A percentile compares a stretch with the other conserved stretches of the same genome.
These are phyloP conservation scores for Lydus trimaculatus DNA, from an alignment of 2,888 invertebrate species.

Conservation along the genomic window DNA sequence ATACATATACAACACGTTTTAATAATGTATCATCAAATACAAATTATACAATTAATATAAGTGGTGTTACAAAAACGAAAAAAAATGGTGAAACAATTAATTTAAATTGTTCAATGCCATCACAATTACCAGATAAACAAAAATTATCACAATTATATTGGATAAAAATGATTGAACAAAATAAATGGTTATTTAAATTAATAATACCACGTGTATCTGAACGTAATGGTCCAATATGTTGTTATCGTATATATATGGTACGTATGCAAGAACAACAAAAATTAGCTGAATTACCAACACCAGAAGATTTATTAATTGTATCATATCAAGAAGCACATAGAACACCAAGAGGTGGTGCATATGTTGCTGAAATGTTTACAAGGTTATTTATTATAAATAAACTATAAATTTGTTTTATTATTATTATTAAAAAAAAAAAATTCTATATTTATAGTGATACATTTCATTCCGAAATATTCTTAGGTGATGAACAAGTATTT, in stretches of 20 bases:
- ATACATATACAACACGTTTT: constrained; percentile 64
- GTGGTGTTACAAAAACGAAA: constrained; percentile 79
- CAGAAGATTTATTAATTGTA: constrained; percentile 73
- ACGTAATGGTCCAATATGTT: constrained; percentile 87
- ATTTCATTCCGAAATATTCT: constrained; percentile 71
- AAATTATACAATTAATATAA: constrained; percentile 79
- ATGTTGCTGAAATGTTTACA: constrained; percentile 85
- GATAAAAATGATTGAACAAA: constrained; percentile 69
- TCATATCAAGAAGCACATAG: constrained; percentile 78
- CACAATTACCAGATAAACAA: constrained; percentile 73
- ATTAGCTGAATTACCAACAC: constrained; percentile 71
- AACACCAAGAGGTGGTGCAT: constrained; percentile 75
- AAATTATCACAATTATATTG: constrained; percentile 68
- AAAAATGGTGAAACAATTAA: constrained; percentile 73
- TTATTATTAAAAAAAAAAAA: neutral
- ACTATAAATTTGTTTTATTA: neutral
- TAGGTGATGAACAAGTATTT: constrained; percentile 71
- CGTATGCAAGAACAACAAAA: constrained; percentile 70
- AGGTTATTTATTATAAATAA: constrained; percentile 61
- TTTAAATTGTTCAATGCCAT: constrained; percentile 73
- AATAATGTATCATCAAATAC: constrained; percentile 82
- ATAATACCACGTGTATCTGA: constrained; percentile 80
- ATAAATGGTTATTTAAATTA: constrained; percentile 77
- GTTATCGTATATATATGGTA: constrained; percentile 82
- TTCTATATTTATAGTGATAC: constrained; percentile 62